Base-by-base conservation (phyloP, 2,113 vertebrate genomes). In the Chiloscyllium plagiosum region DNA sequence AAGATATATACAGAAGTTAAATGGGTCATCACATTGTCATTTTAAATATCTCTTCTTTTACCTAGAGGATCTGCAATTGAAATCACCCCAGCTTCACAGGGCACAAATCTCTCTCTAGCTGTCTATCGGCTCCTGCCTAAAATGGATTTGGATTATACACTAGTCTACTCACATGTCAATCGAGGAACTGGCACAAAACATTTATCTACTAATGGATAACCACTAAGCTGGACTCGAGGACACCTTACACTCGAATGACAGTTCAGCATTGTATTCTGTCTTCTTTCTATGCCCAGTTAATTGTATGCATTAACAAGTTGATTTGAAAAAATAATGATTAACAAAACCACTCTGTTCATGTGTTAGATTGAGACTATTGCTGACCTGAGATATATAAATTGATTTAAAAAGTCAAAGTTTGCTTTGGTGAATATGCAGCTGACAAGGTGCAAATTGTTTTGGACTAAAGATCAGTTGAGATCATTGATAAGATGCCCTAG, bases 391-490 rank as follows among this genome's bases (percentile, higher is more conserved):
- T 10, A 72, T 29, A 76, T 19, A 47, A 47, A 52, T 52, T 50
- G 7, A 76, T 33, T 72, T 70, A 12, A 95, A 95, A 76, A 26
- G 37, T 95, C 94, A 95, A 61, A 33, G 15, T 72, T 50, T 52
- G 22, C 68, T 42, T 52, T 52, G 24, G 22, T 76, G 3, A 52
- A 50, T 19, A 70, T 72, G 94, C n/a, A 52, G 94, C 61, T 66
- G 10, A 66, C 61, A 66, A 68, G 89, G 89, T 93, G 56, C 89
- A 93, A 93, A 66, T 66, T 47, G 69, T 95, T 47, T 47, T 47
- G 68, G 94, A 70, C 3, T 47, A 95, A 70, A 72, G 69, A 95
- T 95, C 94, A 72, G 94, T 50, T 29, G 13, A 90, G 87, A 61
- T 90, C 56, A 33, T 89, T 69, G 66, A 94, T 72, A 72, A 72